These are phyloP conservation scores for Sebastes alutus DNA, from an alignment of 2,797 vertebrate species.

Conservation along the genomic window DNA sequence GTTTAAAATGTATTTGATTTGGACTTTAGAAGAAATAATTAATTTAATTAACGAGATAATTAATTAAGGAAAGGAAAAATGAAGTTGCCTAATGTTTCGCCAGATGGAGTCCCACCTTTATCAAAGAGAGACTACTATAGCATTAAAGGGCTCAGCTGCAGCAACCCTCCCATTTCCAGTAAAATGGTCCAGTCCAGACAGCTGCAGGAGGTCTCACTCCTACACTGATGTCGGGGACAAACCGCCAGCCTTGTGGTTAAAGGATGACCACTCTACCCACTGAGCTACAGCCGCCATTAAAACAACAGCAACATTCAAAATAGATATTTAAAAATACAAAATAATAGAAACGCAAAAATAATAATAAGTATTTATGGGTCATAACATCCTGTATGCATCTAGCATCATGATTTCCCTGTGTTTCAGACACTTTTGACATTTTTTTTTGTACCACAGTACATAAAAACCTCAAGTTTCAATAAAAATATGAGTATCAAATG, in stretches of 20 bases:
- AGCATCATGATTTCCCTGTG: not conserved
- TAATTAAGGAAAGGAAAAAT: no score
- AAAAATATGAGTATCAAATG: not conserved
- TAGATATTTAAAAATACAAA: not conserved
- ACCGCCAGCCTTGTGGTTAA: no score
- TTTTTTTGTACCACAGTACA: not conserved
- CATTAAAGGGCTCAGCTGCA: not conserved
- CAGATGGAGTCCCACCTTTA: not conserved
- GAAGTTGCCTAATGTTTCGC: fast-evolving
- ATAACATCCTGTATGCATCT: not conserved
- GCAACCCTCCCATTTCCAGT: constrained; percentile 5
- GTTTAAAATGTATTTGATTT: not conserved
- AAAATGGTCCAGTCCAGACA: constrained; percentile 62
- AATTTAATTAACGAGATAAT: not conserved
- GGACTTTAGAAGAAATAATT: not conserved
- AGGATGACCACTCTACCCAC: no score
- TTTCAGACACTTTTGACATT: not conserved
- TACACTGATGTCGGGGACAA: not conserved
- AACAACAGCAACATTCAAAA: not conserved
- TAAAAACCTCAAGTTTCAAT: not conserved
- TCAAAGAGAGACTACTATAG: not conserved
- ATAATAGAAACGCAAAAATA: not conserved
- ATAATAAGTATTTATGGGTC: not conserved
- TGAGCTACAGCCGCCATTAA: not conserved
- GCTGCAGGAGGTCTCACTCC: constrained; percentile 41